A percentile compares a stretch with the other conserved stretches of the same genome.
Conservation (phyloP, 1,140 invertebrate genomes). For the Eurosta solidaginis region DNA sequence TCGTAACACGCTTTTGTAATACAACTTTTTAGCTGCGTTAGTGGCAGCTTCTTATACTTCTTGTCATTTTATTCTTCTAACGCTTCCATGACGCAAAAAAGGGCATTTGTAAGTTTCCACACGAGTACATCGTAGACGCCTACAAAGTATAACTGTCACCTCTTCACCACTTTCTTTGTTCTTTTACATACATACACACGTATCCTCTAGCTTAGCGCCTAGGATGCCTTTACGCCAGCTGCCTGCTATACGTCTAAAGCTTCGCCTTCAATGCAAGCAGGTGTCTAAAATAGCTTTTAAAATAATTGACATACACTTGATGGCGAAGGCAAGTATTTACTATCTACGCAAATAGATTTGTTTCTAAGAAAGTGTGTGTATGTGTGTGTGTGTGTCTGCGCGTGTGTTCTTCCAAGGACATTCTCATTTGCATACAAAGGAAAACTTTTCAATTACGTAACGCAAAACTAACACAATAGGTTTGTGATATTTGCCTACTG, state of each 20-base stretch:
- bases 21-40: neutral
- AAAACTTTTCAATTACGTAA: slow-evolving; percentile 25
- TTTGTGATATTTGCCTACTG: neutral
- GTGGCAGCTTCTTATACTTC: neutral
- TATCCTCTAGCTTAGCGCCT: neutral
- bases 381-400: neutral
- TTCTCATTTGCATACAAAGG: neutral
- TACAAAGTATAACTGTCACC: neutral
- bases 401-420: neutral
- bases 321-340: slow-evolving; percentile 2
- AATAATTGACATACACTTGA: slow-evolving; percentile 33
- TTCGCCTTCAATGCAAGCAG: neutral
- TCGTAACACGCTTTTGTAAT: neutral
- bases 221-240: neutral
- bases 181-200: neutral
- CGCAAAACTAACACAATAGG: slow-evolving; percentile 4
- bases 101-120: slow-evolving; percentile 35
- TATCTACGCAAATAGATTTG: neutral
- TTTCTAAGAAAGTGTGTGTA: neutral
- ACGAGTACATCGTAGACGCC: slow-evolving; percentile 29
- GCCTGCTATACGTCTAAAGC: neutral
- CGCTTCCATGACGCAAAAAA: neutral
- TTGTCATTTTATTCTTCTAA: neutral
- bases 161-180: neutral
- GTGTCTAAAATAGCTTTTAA: slow-evolving; percentile 34